These are phyloP conservation scores for Cancer borealis DNA, from an alignment of 2,888 invertebrate genomes.

Conservation along the genomic window DNA sequence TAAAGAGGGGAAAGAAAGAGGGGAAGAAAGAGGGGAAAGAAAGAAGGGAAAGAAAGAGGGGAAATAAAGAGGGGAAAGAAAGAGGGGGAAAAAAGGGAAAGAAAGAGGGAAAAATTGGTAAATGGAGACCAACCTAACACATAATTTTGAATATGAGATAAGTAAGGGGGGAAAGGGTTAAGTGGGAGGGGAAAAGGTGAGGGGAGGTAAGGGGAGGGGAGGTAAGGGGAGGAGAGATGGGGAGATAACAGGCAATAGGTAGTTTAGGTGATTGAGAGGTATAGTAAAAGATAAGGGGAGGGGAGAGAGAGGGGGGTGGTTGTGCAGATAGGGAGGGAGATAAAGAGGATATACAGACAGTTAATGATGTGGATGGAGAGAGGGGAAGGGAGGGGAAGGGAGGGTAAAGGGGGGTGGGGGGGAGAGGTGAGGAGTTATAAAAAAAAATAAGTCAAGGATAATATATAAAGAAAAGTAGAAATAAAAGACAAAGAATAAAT, in stretches of 20 bases:
- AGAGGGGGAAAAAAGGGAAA: neutral
- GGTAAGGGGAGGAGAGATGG: neutral
- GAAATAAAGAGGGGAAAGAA: neutral
- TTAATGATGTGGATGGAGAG: conserved; percentile 13
- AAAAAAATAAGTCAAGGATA: neutral
- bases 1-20: neutral
- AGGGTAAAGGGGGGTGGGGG: conserved; percentile 51
- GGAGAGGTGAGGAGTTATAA: neutral
- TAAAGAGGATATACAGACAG: neutral
- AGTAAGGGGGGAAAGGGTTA: neutral
- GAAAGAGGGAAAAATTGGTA: neutral
- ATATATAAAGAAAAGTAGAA: neutral
- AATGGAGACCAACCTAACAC: neutral
- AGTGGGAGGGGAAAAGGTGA: neutral
- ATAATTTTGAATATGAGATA: neutral
- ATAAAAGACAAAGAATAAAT: neutral
- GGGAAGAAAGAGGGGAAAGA: neutral
- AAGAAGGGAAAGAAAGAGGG: neutral
- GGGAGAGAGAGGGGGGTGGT: neutral
- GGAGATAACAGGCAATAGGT: neutral
- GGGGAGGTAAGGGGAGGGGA: neutral
- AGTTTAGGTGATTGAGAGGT: neutral
- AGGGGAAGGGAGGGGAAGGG: conserved; percentile 15
- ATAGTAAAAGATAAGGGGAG: neutral
- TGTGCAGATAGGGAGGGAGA: neutral